Evolutionary conservation across 2,113 vertebrate species (phyloP), one percentile per base, ranked within the genome.

Genomic region (Thomomys bottae): DNA sequence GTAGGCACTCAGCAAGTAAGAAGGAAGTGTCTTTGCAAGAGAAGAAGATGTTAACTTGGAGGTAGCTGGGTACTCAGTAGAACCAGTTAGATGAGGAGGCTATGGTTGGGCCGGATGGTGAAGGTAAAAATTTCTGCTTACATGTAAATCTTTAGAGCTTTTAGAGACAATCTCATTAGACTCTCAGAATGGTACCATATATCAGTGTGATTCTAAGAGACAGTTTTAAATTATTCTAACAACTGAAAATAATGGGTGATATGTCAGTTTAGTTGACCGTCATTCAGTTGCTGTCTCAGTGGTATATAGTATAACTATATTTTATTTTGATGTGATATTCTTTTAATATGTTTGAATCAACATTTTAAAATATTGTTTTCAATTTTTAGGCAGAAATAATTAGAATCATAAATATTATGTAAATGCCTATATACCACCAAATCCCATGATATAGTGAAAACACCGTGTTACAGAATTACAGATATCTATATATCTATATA

Each of bases 171-270:
- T 40, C 21, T 70, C 78, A 87, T 85, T 20, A 30, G 34, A 45
- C 90, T 94, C 34, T 85, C 57, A 68, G 70, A 76, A 83, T 82
- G 64, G 66, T 4, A 61, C 8, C 45, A 54, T 54, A 54, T 3
- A 24, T 32, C n/a, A n/a, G n/a, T n/a, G 54, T n/a, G 34, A 83
- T 61, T 71, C 75, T 32, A 78, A 77, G 38, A 75, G 59, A 86
- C 45, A 84, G 3, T 59, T 89, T 67, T 4, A 63, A 90, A 80
- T 72, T 89, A 70, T 91, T 72, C 94, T 75, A 92, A 85, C 24
- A 63, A 34, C 36, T 54, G 61, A 72, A 49, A 59, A 61, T 66
- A 64, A 30, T 34, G 42, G 36, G 83, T n/a, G 23, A 36, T 11
- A 11, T 72, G 30, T 34, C 36, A 23, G 54, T 75, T 90, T 85